Conservation (phyloP, 2,888 invertebrate genomes). For the Hydropsyche betteni region DNA sequence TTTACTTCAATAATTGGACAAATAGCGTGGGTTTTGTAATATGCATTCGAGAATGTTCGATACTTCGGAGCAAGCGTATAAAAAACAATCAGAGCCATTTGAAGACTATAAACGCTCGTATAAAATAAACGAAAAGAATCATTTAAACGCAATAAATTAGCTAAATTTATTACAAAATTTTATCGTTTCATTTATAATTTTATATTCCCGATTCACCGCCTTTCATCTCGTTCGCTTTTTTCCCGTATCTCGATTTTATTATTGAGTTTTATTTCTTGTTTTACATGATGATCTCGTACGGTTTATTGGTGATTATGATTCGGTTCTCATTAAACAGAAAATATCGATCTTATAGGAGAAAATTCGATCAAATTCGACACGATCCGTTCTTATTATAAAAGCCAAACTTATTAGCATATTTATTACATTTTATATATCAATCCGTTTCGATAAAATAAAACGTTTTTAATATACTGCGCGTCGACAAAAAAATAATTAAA, state of each 20-base stretch:
- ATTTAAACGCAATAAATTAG: constrained; percentile 48
- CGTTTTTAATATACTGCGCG: constrained; percentile 3
- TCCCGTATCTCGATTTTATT: constrained; percentile 19
- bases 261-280: neutral
- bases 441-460: neutral
- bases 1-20: too few species aligned
- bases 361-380: too few species aligned
- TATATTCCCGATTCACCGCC: constrained; percentile 34
- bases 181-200: constrained; percentile 41
- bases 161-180: constrained; percentile 45
- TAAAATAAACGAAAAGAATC: constrained; percentile 46
- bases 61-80: neutral
- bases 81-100: constrained; percentile 42
- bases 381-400: too few species aligned
- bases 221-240: constrained; percentile 19
- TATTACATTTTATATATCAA: too few species aligned
- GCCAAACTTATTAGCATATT: too few species aligned
- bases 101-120: constrained; percentile 37
- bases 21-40: too few species aligned
- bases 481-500: constrained; percentile 42
- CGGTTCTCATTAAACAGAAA: too few species aligned
- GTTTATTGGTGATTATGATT: too few species aligned
- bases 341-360: too few species aligned
- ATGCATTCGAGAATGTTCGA: neutral
- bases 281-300: neutral